phyloP scores from a whole-genome alignment of 2,113 vertebrate species.

The Galemys pyrenaicus region DNA sequence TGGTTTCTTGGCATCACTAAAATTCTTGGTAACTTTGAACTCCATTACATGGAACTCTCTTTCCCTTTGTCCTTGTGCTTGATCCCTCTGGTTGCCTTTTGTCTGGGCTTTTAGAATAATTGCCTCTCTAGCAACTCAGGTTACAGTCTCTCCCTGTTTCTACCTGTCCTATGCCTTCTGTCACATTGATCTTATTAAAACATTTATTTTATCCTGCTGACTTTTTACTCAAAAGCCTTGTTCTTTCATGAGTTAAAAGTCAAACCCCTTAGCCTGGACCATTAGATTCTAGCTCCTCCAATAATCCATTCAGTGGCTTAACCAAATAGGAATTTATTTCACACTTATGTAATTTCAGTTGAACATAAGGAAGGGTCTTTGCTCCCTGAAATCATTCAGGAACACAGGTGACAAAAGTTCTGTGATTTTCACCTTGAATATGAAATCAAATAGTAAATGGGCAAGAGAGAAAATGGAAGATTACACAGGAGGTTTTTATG shows the following conservation, averaged over 20 bases:
- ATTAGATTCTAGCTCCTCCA: neutral
- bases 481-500: neutral
- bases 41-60: neutral
- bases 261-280: neutral
- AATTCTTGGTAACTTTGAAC: neutral
- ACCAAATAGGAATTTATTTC: neutral
- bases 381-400: neutral
- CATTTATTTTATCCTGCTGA: conserved; percentile 31
- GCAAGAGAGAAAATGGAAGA: neutral
- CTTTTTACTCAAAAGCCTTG: conserved; percentile 38
- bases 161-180: neutral
- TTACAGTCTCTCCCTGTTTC: neutral
- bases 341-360: neutral
- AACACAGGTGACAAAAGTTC: neutral
- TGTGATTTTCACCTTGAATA: neutral
- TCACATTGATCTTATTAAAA: neutral
- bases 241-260: conserved; percentile 8
- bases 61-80: neutral
- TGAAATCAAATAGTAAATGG: conserved; percentile 8
- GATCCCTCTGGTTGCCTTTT: neutral
- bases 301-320: neutral
- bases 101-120: neutral
- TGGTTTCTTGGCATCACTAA: neutral
- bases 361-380: neutral
- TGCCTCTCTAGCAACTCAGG: neutral